Base-by-base conservation (phyloP, 2,113 vertebrate genomes). In the Bujurquina vittata region DNA sequence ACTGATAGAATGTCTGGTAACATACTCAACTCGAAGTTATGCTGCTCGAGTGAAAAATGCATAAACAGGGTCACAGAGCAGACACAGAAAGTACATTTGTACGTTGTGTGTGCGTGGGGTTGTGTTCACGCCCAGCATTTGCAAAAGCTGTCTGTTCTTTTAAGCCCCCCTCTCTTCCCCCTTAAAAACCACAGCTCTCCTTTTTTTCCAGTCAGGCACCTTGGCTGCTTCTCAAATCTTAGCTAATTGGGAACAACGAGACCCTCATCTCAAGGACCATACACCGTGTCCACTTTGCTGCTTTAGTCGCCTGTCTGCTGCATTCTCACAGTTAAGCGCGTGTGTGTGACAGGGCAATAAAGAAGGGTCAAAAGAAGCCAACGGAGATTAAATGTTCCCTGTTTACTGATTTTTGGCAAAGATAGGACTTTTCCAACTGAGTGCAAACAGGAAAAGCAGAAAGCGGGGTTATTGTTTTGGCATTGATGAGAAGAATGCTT, bases 221-320 rank as follows among this genome's bases (percentile, higher is more conserved):
- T 89, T 92, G 89, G 90, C 88, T 78, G 60, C 76, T 87, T 15
- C 73, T 77, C 86, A 86, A 86, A 84, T 84, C 81, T 86, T 56
- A 54, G 72, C 81, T 91, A 87, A 94, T 93, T 91, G 85, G 77
- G 73, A 92, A 92, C 82, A 90, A 84, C 75, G 81, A 76, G 83
- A 67, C 80, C 76, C 89, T 92, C 84, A 84, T 88, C 75, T 93
- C 83, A 75, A 92, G 88, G 83, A 80, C 58, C 23, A 40, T 67
- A 75, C 87, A 87, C 81, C 67, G 11, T 89, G 84, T 88, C 85
- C 88, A 88, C 72, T 88, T 92, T 80, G 87, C 87, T 81, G 74
- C 87, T 85, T 82, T 81, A 75, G 73, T 72, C 2, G 79, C 56
- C 74, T 87, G 78, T 80, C 52, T 85, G 69, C 62, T 75, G 40